Conservation (phyloP, 1,140 invertebrate species). For the Bombus consobrinus region DNA sequence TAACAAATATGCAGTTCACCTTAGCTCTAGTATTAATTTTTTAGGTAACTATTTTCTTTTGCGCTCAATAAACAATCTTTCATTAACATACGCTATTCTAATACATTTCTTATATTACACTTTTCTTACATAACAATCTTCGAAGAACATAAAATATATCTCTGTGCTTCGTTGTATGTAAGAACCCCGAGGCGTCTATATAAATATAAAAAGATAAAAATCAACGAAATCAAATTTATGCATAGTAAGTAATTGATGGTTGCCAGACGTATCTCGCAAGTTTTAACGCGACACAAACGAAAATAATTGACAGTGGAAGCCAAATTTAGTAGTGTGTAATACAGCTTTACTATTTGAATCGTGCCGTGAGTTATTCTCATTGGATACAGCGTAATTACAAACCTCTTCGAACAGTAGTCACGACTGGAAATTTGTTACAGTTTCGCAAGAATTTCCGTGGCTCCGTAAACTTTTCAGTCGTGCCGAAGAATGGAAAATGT, state of each 20-base stretch:
- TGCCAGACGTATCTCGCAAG: not conserved
- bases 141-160: no score
- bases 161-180: not conserved
- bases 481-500: slow-evolving; percentile 39
- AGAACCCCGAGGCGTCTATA: not conserved
- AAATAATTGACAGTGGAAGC: not conserved
- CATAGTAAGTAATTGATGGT: not conserved
- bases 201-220: not conserved
- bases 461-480: not conserved
- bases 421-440: slow-evolving; percentile 21
- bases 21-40: not conserved
- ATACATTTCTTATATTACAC: not conserved
- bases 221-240: not conserved
- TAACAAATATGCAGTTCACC: not conserved
- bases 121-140: not conserved
- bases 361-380: not conserved
- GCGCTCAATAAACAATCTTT: not conserved
- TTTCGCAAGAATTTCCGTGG: slow-evolving; percentile 18
- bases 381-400: not conserved
- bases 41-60: not conserved
- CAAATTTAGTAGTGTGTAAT: not conserved
- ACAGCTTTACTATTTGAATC: not conserved
- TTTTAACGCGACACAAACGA: not conserved
- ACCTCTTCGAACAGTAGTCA: no score
- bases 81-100: not conserved